Evolutionary conservation across 2,888 invertebrate species (phyloP).

Genomic region (Drosophila percnosoma): DNA sequence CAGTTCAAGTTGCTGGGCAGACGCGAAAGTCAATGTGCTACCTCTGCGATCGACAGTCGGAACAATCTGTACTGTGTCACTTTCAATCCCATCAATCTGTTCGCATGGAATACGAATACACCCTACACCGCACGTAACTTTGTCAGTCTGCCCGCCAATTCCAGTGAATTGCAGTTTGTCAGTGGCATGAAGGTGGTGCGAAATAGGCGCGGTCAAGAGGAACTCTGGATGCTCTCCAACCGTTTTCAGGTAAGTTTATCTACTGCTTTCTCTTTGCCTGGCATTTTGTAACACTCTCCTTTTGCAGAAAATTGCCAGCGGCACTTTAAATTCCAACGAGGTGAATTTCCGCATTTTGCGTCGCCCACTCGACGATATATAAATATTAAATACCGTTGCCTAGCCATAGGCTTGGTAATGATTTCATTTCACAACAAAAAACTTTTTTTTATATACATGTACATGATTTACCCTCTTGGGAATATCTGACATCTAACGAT

Average conservation of each 20-base stretch:
- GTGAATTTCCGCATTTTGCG: constrained; percentile 81
- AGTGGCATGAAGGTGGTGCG: constrained; percentile 90
- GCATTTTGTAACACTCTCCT: not conserved
- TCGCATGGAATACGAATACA: constrained; percentile 89
- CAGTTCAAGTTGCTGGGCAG: constrained; percentile 86
- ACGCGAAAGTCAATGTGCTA: constrained; percentile 89
- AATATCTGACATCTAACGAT: not conserved
- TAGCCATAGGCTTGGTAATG: constrained; percentile 9
- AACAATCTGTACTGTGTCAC: constrained; percentile 87
- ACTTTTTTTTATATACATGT: no score
- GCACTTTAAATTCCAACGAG: constrained; percentile 85
- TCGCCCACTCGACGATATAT: constrained; percentile 60
- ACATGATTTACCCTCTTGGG: not conserved
- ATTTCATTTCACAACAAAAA: not conserved
- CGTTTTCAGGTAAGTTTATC: constrained; percentile 87
- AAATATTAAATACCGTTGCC: constrained; percentile 28
- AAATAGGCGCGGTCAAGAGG: constrained; percentile 86
- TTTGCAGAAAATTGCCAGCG: constrained; percentile 87
- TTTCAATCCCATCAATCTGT: constrained; percentile 88
- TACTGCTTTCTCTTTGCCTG: not conserved
- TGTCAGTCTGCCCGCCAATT: constrained; percentile 86
- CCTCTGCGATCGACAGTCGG: constrained; percentile 87
- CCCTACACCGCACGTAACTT: constrained; percentile 87
- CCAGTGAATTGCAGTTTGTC: constrained; percentile 88
- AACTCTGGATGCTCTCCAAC: constrained; percentile 89